Evolutionary conservation across 2,113 vertebrate species (phyloP).

Genomic region (Xenopus borealis): DNA sequence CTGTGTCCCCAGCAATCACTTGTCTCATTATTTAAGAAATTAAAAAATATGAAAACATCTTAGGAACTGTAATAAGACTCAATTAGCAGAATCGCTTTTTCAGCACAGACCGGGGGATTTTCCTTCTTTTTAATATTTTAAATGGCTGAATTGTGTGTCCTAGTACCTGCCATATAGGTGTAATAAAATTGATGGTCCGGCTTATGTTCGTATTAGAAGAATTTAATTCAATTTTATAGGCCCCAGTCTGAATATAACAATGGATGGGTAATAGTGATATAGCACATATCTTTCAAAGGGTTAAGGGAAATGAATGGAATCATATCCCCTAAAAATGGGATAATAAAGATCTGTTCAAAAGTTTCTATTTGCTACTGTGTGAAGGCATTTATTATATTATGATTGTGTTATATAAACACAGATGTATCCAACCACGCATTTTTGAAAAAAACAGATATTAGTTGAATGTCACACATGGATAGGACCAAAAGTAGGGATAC

Average conservation of each 20-base stretch:
- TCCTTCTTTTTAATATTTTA: constrained; percentile 57
- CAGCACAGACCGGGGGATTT: constrained; percentile 70
- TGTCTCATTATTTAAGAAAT: constrained; percentile 77
- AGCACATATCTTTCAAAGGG: constrained; percentile 13
- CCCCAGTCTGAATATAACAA: constrained; percentile 67
- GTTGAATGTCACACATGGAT: no score
- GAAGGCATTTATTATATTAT: no score
- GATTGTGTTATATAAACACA: no score
- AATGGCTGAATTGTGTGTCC: constrained; percentile 73
- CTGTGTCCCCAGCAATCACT: constrained; percentile 77
- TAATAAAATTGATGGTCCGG: constrained; percentile 79
- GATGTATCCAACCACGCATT: no score
- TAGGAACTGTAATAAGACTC: constrained; percentile 79
- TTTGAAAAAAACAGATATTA: no score
- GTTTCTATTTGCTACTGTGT: no score
- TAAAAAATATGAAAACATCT: constrained; percentile 81
- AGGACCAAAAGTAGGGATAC: no score
- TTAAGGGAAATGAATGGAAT: constrained; percentile 31
- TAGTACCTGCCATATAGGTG: constrained; percentile 69
- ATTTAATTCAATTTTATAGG: constrained; percentile 66
- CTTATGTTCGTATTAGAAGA: constrained; percentile 61
- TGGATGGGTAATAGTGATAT: constrained; percentile 46
- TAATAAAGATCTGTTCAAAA: no score
- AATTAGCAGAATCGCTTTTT: constrained; percentile 73
- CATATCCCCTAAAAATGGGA: constrained; percentile 14